These are phyloP conservation scores for Antheraea yamamai DNA, from an alignment of 2,888 invertebrate genomes.

Conservation along the genomic window DNA sequence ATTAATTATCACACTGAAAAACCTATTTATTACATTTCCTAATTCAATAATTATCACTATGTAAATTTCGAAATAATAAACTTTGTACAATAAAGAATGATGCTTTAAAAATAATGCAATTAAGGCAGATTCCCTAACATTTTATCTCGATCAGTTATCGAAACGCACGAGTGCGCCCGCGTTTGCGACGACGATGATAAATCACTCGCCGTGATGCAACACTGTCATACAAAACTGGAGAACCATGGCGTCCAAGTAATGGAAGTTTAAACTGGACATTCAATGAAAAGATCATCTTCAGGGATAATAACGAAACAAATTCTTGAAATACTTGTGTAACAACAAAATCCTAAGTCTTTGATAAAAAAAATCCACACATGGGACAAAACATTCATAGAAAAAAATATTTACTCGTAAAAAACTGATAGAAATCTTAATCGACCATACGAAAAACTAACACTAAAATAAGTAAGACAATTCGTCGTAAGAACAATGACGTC, in stretches of 20 bases:
- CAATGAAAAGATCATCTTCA: neutral
- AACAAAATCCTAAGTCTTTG: neutral
- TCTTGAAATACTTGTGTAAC: neutral
- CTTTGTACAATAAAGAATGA: neutral
- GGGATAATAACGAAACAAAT: neutral
- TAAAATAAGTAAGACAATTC: neutral
- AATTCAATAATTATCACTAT: neutral
- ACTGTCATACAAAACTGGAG: neutral
- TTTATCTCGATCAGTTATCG: neutral
- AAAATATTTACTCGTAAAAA: neutral
- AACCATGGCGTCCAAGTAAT: neutral
- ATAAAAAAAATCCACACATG: neutral
- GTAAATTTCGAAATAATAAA: neutral
- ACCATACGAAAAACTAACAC: neutral
- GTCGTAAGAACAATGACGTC: too few species aligned
- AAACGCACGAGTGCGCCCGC: neutral
- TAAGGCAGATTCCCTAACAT: neutral
- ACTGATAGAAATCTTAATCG: neutral
- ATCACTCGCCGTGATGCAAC: neutral
- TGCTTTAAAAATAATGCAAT: neutral
- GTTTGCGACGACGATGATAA: neutral
- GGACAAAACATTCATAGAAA: neutral
- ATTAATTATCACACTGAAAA: neutral
- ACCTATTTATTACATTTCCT: neutral
- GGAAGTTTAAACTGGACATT: neutral